Evolutionary conservation across 1,140 invertebrate genomes (phyloP), one percentile per base, ranked within the genome.

Genomic region (Macrobrachium rosenbergii): DNA sequence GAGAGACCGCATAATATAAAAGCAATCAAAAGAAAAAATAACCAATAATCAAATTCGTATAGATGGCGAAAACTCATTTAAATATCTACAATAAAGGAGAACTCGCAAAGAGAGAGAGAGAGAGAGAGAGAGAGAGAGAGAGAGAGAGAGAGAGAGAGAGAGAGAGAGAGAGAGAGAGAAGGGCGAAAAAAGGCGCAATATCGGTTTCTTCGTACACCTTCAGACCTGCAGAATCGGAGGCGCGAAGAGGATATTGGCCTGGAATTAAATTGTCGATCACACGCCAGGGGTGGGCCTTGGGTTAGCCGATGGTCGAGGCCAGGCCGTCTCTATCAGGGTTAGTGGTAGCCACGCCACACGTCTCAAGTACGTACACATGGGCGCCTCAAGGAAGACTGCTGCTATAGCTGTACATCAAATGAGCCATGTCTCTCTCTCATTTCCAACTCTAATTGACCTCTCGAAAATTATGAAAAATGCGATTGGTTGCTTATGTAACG

Each of bases 261-360:
- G 69, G 72, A 87, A 87, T 87, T 87, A 87, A 87, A 87, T 87
- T 87, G 84, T 87, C 84, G 84, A 87, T 87, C 84, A 87, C 84
- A 28, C 84, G 3, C 21, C 76, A 52, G 78, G 84, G 63, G 43
- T 59, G 28, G 28, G 37, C 52, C 12, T 43, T 64, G 62, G 62
- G 23, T 19, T 63, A 43, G 64, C 37, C 52, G 52, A 52, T 52
- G 52, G 69, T 23, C 69, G 23, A 72, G 69, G 69, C 69, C 69
- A 72, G 45, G n/a, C 79, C 62, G 79, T 37, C 63, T 81, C 78
- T 67, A 67, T 81, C 37, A 67, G n/a, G 78, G 59, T 37, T 63
- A 63, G 58, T 63, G 28, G 21, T 21, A 14, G 60, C 78, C 60
- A 23, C 28, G 43, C 45, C n/a, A 21, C 45, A 21, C 11, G 19